These are phyloP conservation scores for Asobara japonica DNA, from an alignment of 1,140 invertebrate species.

Conservation along the genomic window DNA sequence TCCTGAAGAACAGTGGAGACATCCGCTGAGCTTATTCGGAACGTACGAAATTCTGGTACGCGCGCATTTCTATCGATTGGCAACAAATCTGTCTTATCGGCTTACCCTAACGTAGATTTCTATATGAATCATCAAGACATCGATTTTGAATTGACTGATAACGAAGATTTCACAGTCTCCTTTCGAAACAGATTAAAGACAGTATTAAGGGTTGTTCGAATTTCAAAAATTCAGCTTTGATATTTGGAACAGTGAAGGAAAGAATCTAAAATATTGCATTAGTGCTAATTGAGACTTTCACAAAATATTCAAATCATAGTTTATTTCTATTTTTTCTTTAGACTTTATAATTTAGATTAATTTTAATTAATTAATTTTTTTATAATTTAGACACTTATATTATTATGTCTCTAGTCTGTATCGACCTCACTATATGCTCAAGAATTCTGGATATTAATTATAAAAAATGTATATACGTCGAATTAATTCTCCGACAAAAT, in stretches of 20 bases:
- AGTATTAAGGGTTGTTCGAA: background rate
- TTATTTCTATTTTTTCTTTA: no score
- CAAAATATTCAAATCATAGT: no score
- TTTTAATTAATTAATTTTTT: background rate
- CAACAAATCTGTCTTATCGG: background rate
- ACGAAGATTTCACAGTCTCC: background rate
- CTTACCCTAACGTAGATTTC: slow-evolving; percentile 5
- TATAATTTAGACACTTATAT: background rate
- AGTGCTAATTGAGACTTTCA: background rate
- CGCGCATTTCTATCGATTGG: background rate
- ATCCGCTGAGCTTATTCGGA: background rate
- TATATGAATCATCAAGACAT: background rate
- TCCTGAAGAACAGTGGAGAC: background rate
- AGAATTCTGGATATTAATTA: slow-evolving; percentile 17
- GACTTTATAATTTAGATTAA: no score
- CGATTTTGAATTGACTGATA: background rate
- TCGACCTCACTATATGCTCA: slow-evolving; percentile 24
- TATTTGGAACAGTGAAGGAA: no score
- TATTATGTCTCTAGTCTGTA: slow-evolving; percentile 13
- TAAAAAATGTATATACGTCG: slow-evolving; percentile 2
- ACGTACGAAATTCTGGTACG: background rate
- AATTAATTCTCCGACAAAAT: slow-evolving; percentile 2
- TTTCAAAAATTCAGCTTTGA: no score
- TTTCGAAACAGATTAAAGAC: background rate
- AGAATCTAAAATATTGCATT: no score